Percentiles rank a stretch among this genome's conserved stretches.
These are phyloP conservation scores for Lasioglossum vierecki DNA, from an alignment of 2,888 invertebrate genomes.

Conservation along the genomic window DNA sequence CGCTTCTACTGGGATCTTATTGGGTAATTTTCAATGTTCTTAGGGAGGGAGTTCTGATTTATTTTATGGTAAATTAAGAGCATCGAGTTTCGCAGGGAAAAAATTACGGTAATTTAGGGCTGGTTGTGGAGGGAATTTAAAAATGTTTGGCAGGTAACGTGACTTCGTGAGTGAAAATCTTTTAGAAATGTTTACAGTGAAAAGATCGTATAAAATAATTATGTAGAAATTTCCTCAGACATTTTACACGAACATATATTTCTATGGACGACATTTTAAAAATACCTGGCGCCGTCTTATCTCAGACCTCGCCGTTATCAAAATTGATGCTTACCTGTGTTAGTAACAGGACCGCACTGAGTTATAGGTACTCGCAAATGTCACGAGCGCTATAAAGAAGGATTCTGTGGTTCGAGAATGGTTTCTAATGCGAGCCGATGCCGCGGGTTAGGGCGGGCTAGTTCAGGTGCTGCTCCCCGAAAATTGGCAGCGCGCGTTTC, in stretches of 20 bases:
- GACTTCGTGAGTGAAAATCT: not conserved
- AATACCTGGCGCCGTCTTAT: not conserved
- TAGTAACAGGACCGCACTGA: not conserved
- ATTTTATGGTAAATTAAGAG: not conserved
- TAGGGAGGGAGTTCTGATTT: not conserved
- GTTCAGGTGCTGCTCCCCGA: constrained; percentile 40
- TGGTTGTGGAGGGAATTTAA: not conserved
- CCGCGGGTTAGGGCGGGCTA: not conserved
- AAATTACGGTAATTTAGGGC: not conserved
- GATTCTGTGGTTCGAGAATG: not conserved
- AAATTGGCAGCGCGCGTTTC: constrained; percentile 66
- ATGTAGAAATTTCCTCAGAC: not conserved
- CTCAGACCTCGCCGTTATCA: not conserved
- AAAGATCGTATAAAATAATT: too few relatives aligned
- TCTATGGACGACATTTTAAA: not conserved
- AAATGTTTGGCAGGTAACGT: not conserved
- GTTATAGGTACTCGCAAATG: not conserved
- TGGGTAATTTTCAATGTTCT: not conserved
- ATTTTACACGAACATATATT: not conserved
- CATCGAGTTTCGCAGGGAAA: not conserved
- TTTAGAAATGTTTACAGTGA: not conserved
- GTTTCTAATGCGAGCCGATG: not conserved
- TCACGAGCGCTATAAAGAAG: not conserved
- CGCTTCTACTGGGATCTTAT: not conserved
- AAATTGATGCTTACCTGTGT: not conserved